phyloP scores from a whole-genome alignment of 1,140 invertebrate species.

The Copidosoma floridanum region DNA sequence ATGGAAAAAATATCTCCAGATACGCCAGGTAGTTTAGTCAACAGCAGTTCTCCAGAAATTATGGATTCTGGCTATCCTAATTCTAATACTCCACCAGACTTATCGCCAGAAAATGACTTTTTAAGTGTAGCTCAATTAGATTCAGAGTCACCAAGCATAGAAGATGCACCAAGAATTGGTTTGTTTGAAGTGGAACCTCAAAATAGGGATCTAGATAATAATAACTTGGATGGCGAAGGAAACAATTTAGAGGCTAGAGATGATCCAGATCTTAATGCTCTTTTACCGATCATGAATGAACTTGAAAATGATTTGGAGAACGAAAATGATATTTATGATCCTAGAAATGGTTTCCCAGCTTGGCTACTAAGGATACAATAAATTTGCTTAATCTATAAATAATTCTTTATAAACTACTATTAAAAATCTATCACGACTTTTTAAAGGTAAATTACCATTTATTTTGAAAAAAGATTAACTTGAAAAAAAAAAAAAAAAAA shows the following conservation, averaged over 20 bases:
- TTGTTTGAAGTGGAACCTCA: conserved; percentile 51
- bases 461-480: no score
- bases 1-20: conserved; percentile 21
- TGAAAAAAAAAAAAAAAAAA: no score
- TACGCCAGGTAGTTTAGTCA: conserved; percentile 25
- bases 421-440: no score
- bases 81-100: conserved; percentile 49
- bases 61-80: conserved; percentile 59
- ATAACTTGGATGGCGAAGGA: conserved; percentile 59
- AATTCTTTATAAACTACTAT: no score
- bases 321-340: conserved; percentile 47
- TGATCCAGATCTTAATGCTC: conserved; percentile 33
- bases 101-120: conserved; percentile 44
- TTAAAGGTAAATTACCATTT: no score
- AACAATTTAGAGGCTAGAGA: conserved; percentile 52
- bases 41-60: conserved; percentile 43
- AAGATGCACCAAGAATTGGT: conserved; percentile 36
- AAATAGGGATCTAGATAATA: conserved; percentile 61
- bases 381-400: no score
- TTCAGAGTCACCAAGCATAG: conserved; percentile 38
- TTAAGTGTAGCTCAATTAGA: conserved; percentile 41
- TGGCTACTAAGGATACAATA: conserved; percentile 46
- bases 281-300: conserved; percentile 39
- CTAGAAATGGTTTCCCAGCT: conserved; percentile 43
- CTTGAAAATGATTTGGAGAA: conserved; percentile 45